phyloP scores from a whole-genome alignment of 2,113 vertebrate species.

The Mola mola region DNA sequence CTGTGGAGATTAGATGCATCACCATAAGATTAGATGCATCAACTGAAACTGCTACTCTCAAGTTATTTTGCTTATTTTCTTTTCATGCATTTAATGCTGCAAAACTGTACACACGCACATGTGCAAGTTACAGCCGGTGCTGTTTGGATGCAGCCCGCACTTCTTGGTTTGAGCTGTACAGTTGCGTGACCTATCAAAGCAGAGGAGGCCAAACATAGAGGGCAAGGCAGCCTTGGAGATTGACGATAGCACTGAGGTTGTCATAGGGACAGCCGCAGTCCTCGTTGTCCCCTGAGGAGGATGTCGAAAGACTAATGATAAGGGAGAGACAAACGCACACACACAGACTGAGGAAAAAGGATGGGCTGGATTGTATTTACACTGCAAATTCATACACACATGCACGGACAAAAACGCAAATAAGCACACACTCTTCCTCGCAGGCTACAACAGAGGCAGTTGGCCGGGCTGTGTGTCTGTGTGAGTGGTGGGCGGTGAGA shows the following conservation, averaged over 20 bases:
- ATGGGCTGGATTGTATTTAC: constrained; percentile 49
- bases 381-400: constrained; percentile 26
- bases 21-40: too few relatives aligned
- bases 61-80: too few relatives aligned
- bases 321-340: constrained; percentile 36
- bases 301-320: constrained; percentile 64
- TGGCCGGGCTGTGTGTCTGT: constrained; percentile 47
- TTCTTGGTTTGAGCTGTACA: constrained; percentile 45
- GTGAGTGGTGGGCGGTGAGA: constrained; percentile 68
- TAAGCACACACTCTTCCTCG: constrained; percentile 36
- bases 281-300: constrained; percentile 61
- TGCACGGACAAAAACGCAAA: constrained; percentile 3
- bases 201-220: constrained; percentile 30
- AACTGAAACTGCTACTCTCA: too few relatives aligned
- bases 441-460: constrained; percentile 60
- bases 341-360: constrained; percentile 10
- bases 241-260: constrained; percentile 69
- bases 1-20: constrained; percentile 67
- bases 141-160: constrained; percentile 10
- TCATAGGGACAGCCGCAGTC: constrained; percentile 73
- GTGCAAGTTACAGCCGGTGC: constrained; percentile 22
- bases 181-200: constrained; percentile 59
- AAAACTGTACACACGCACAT: constrained; percentile 7
- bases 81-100: too few relatives aligned
- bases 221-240: constrained; percentile 50